phyloP scores from a whole-genome alignment of 2,888 invertebrate species.

The Gibbula magus region DNA sequence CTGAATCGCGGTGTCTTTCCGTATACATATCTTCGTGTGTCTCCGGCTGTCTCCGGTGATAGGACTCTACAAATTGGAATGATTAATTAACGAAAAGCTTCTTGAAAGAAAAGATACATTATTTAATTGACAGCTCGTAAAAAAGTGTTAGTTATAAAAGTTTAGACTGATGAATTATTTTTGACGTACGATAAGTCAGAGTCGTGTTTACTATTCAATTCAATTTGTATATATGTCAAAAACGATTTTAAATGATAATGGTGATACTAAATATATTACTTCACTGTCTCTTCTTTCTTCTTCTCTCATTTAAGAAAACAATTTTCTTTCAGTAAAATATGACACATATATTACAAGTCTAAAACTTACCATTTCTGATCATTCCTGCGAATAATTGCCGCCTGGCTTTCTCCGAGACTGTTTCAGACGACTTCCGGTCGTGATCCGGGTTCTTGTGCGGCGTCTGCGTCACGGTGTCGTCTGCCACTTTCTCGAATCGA shows the following conservation, averaged over 20 bases:
- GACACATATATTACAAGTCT: neutral
- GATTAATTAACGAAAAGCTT: neutral
- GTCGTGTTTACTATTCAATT: too few relatives aligned
- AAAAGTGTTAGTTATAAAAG: too few relatives aligned
- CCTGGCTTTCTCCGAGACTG: neutral
- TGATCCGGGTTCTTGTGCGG: neutral
- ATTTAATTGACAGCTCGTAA: too few relatives aligned
- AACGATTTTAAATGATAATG: too few relatives aligned
- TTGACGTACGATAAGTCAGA: too few relatives aligned
- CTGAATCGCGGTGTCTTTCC: slow-evolving; percentile 1
- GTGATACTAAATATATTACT: too few relatives aligned
- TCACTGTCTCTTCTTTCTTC: too few relatives aligned
- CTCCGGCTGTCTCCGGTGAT: neutral
- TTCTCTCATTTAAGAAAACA: too few relatives aligned
- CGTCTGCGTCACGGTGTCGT: neutral
- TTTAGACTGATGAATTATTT: too few relatives aligned
- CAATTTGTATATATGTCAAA: too few relatives aligned
- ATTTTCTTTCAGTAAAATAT: too few relatives aligned
- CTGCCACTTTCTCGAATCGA: slow-evolving; percentile 5
- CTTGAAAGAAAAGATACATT: too few relatives aligned
- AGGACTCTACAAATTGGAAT: neutral
- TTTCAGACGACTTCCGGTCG: neutral
- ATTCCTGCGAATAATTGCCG: slow-evolving; percentile 13
- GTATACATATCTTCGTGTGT: neutral
- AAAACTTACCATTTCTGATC: slow-evolving; percentile 19